Evolutionary conservation across 2,797 vertebrate genomes (phyloP).

Genomic region (Mormyrops attenuatus): DNA sequence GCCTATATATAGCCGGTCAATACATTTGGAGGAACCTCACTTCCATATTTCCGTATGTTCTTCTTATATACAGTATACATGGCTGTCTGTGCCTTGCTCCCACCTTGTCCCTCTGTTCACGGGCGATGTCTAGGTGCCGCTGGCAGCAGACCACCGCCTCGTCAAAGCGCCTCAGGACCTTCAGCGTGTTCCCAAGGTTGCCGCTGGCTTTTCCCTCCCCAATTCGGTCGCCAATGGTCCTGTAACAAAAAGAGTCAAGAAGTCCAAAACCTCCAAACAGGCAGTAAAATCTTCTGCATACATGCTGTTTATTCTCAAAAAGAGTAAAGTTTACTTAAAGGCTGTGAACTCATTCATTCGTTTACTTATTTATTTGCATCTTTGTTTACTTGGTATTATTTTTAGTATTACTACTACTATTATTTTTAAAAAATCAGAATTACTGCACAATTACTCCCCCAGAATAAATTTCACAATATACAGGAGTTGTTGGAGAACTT

Average conservation of each 20-base stretch:
- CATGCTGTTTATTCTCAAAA: not conserved
- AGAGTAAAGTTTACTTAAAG: not conserved
- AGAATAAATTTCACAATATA: not conserved
- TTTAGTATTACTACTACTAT: not conserved
- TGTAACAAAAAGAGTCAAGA: conserved; percentile 37
- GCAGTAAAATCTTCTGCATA: not conserved
- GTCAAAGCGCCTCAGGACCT: conserved; percentile 86
- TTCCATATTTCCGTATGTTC: not conserved
- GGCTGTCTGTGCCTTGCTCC: not conserved
- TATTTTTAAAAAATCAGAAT: not conserved
- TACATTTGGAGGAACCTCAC: not conserved
- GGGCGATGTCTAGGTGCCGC: conserved; percentile 91
- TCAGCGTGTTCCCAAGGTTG: conserved; percentile 92
- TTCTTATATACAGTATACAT: not conserved
- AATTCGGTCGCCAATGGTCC: conserved; percentile 91
- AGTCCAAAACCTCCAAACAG: not conserved
- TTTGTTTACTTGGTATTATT: not conserved
- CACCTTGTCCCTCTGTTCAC: conserved; percentile 94
- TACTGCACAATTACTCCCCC: not conserved
- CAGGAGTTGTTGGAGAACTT: not conserved
- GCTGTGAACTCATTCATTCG: not conserved
- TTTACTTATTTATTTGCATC: not conserved
- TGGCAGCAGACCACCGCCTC: conserved; percentile 91
- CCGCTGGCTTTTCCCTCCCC: conserved; percentile 96
- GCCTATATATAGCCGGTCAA: not conserved